These are phyloP conservation scores for Drosophila lowei DNA, from an alignment of 1,140 invertebrate genomes.

Conservation along the genomic window DNA sequence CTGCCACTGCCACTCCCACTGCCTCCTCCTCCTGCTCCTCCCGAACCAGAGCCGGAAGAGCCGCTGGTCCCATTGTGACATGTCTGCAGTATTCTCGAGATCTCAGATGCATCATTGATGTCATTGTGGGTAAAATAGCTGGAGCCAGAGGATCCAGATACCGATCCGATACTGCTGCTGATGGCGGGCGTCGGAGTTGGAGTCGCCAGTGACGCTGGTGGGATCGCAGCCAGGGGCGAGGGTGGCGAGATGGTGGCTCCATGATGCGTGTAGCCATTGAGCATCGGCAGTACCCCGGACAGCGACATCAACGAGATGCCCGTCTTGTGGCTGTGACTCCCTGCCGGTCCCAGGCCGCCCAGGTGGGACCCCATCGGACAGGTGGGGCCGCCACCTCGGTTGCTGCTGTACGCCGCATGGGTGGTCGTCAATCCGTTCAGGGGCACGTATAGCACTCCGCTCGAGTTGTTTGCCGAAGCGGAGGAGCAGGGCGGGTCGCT, in stretches of 20 bases:
- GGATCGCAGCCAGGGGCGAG: constrained; percentile 19
- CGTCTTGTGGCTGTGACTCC: constrained; percentile 27
- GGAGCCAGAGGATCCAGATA: constrained; percentile 5
- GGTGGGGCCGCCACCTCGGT: constrained; percentile 30
- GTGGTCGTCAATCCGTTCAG: constrained; percentile 60
- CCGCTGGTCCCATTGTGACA: constrained; percentile 69
- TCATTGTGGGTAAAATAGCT: constrained; percentile 74
- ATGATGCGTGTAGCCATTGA: constrained; percentile 58
- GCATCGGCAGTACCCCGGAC: constrained; percentile 26
- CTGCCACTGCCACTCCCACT: constrained; percentile 1
- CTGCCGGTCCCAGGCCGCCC: constrained; percentile 27
- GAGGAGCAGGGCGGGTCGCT: constrained; percentile 11
- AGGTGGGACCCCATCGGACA: constrained; percentile 41
- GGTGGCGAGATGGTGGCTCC: constrained; percentile 43
- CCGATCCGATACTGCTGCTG: constrained; percentile 1
- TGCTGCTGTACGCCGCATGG: constrained; percentile 69
- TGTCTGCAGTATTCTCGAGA: constrained; percentile 81
- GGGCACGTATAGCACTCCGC: constrained; percentile 58
- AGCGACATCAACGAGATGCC: constrained; percentile 11
- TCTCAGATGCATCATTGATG: constrained; percentile 82
- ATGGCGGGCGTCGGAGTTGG: neutral
- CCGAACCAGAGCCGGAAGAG: constrained; percentile 10
- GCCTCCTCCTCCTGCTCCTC: constrained; percentile 3
- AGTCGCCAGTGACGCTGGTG: neutral
- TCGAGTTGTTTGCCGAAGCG: neutral